phyloP scores from a whole-genome alignment of 2,888 invertebrate species.

The Neuroscelio doddi region DNA sequence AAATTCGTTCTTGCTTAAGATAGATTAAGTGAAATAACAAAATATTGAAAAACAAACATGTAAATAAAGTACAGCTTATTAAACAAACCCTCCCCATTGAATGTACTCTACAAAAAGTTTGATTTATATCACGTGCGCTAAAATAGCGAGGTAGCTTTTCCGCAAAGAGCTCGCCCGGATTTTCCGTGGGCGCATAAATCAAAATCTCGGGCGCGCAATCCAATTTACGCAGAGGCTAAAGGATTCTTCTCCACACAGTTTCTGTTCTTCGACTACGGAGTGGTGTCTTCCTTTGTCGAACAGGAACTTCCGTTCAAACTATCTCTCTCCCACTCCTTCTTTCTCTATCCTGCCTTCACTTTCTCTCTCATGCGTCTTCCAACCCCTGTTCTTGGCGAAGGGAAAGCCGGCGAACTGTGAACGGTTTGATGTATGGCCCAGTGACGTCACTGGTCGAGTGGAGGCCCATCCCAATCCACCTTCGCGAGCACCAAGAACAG shows the following conservation, averaged over 20 bases:
- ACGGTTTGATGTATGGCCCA: constrained; percentile 70
- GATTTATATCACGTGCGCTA: constrained; percentile 30
- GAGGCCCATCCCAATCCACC: constrained; percentile 44
- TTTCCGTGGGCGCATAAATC: constrained; percentile 55
- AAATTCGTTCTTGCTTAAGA: too few relatives aligned
- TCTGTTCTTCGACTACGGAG: constrained; percentile 31
- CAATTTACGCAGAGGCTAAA: constrained; percentile 59
- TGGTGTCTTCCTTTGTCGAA: constrained; percentile 39
- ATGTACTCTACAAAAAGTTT: constrained; percentile 23
- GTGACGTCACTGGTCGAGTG: constrained; percentile 63
- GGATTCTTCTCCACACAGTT: constrained; percentile 52
- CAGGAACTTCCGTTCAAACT: constrained; percentile 10
- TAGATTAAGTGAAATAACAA: too few relatives aligned
- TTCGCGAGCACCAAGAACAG: constrained; percentile 61
- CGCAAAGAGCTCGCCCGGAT: constrained; percentile 29
- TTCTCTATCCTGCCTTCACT: constrained; percentile 27
- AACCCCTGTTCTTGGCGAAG: constrained; percentile 48
- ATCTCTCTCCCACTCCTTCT: constrained; percentile 17
- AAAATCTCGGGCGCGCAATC: constrained; percentile 58
- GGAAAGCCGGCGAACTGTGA: constrained; percentile 64
- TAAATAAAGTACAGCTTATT: too few relatives aligned
- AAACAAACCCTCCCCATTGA: constrained; percentile 15
- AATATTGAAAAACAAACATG: too few relatives aligned
- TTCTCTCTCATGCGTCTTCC: constrained; percentile 27
- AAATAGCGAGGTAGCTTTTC: constrained; percentile 33